A percentile compares a stretch with the other conserved stretches of the same genome.
Evolutionary conservation across 2,797 vertebrate species (phyloP).

Genomic region (Yasuhikotakia modesta): DNA sequence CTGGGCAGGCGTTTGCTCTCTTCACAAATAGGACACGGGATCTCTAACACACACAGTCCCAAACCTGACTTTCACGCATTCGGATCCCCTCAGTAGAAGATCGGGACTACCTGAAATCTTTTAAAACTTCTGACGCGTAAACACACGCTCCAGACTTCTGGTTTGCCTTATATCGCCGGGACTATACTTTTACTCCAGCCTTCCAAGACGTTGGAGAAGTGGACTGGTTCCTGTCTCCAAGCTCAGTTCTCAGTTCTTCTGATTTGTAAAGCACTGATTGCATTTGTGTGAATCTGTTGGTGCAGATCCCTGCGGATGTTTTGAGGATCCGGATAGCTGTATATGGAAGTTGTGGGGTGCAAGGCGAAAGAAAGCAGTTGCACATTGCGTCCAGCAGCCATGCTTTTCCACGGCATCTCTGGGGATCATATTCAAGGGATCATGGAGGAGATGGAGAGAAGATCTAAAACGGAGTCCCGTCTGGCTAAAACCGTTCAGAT

Average conservation of each 20-base stretch:
- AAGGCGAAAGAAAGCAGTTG: constrained; percentile 94
- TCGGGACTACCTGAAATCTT: constrained; percentile 72
- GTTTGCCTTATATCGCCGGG: constrained; percentile 77
- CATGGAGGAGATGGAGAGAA: constrained; percentile 99
- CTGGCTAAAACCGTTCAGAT: constrained; percentile 93
- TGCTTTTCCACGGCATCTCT: constrained; percentile 99
- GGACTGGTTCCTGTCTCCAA: constrained; percentile 57
- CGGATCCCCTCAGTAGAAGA: constrained; percentile 83
- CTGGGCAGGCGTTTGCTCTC: constrained; percentile 91
- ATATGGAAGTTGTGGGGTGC: constrained; percentile 99
- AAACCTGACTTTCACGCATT: constrained; percentile 88
- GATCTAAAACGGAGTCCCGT: constrained; percentile 93
- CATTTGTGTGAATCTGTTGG: constrained; percentile 66
- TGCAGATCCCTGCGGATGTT: constrained; percentile 82
- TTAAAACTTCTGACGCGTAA: constrained; percentile 56
- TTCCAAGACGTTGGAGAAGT: constrained; percentile 63
- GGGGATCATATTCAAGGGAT: constrained; percentile 99
- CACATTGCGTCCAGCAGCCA: constrained; percentile 97
- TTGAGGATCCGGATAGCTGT: constrained; percentile 84
- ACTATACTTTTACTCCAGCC: constrained; percentile 70
- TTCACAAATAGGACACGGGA: constrained; percentile 95
- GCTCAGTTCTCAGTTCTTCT: constrained; percentile 59
- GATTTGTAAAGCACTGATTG: constrained; percentile 62
- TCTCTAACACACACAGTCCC: constrained; percentile 88
- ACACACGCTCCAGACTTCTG: constrained; percentile 67